phyloP scores from a whole-genome alignment of 2,113 vertebrate species.

The Callionymus lyra region DNA sequence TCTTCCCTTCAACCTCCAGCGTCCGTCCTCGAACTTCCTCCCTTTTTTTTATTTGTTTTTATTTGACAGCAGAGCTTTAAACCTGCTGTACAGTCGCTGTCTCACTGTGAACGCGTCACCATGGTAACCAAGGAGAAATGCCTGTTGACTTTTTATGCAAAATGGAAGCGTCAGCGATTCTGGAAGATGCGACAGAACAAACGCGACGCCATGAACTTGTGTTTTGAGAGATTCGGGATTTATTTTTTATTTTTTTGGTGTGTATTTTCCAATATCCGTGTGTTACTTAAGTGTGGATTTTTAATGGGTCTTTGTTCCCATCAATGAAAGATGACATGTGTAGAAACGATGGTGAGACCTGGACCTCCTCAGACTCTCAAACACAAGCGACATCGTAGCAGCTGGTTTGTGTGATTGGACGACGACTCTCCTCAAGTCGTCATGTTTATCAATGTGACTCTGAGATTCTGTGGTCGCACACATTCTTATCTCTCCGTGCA shows the following conservation, averaged over 20 bases:
- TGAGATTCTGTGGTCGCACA: slow-evolving; percentile 19
- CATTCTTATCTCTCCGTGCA: slow-evolving; percentile 23
- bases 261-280: slow-evolving; percentile 19
- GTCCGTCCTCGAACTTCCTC: no score
- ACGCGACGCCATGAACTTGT: slow-evolving; percentile 5
- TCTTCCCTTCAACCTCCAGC: no score
- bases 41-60: no score
- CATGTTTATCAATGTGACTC: slow-evolving; percentile 21
- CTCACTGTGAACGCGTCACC: no score
- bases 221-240: slow-evolving; percentile 16
- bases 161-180: slow-evolving; percentile 34
- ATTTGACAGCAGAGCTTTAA: no score
- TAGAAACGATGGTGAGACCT: no score
- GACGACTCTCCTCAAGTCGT: slow-evolving; percentile 34
- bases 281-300: slow-evolving; percentile 40
- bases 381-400: slow-evolving; percentile 38
- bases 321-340: no score
- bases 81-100: no score
- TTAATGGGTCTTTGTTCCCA: slow-evolving; percentile 37
- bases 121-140: no score
- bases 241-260: no score
- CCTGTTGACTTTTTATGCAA: slow-evolving; percentile 53
- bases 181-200: neutral
- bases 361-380: no score
- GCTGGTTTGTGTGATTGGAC: slow-evolving; percentile 40